A percentile compares a stretch with the other conserved stretches of the same genome.
Conservation (phyloP, 2,888 invertebrate genomes). For the Alentia gelatinosa region DNA sequence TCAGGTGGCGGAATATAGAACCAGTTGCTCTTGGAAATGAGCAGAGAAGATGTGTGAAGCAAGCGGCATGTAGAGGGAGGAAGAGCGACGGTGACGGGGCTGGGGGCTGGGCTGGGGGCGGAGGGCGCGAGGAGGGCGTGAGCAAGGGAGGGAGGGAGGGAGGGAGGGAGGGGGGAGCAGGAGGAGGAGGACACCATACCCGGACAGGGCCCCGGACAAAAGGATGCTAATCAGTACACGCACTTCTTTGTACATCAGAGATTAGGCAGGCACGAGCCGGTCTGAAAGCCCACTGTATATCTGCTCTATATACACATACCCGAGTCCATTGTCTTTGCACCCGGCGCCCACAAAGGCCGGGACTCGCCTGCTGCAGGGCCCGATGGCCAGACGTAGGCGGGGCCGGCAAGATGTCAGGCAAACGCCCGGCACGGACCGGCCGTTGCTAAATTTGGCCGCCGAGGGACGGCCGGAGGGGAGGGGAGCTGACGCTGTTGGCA, state of each 20-base stretch:
- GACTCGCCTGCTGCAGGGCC: background rate
- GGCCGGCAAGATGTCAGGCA: background rate
- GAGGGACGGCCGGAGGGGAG: background rate
- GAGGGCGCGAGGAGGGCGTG: too few species aligned
- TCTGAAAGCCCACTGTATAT: background rate
- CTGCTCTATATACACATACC: background rate
- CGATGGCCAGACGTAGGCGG: background rate
- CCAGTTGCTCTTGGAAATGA: too few species aligned
- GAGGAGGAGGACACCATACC: too few species aligned
- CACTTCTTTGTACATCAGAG: background rate
- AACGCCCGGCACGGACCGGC: background rate
- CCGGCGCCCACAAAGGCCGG: background rate
- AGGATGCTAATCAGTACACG: slow-evolving; percentile 33
- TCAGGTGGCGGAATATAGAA: too few species aligned
- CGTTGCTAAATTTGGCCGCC: background rate
- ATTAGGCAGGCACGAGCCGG: background rate
- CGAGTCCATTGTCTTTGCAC: slow-evolving; percentile 14
- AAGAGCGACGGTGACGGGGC: too few species aligned
- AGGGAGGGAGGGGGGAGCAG: too few species aligned
- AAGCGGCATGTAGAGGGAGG: too few species aligned
- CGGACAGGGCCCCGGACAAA: background rate
- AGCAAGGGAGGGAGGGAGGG: too few species aligned
- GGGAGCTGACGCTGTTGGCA: too few species aligned
- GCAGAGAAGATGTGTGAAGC: too few species aligned
- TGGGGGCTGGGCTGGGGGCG: too few species aligned